These are phyloP conservation scores for Peribatodes rhomboidaria DNA, from an alignment of 2,888 invertebrate genomes.

Conservation along the genomic window DNA sequence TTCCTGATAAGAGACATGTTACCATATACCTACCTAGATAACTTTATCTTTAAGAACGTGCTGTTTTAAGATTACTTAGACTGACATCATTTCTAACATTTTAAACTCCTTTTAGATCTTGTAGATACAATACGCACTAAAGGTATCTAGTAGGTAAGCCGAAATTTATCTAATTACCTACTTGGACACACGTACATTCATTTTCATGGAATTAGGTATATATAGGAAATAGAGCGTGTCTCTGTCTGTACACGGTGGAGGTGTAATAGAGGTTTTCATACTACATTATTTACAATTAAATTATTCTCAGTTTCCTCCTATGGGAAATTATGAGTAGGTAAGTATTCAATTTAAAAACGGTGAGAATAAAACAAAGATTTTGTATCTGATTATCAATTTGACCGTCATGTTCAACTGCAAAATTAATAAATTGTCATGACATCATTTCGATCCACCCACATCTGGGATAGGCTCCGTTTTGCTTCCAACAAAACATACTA, in stretches of 20 bases:
- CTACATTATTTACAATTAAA: too few species aligned
- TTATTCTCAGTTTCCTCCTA: too few species aligned
- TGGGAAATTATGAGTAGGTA: too few species aligned
- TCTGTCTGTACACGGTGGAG: not conserved
- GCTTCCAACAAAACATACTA: not conserved
- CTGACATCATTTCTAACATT: slow-evolving; percentile 14
- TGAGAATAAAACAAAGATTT: not conserved
- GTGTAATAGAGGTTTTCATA: not conserved
- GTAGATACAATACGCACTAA: slow-evolving; percentile 6
- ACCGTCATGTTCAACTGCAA: not conserved
- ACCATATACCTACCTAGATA: slow-evolving; percentile 11
- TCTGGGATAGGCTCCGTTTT: slow-evolving; percentile 1
- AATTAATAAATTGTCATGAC: slow-evolving; percentile 8
- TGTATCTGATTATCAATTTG: not conserved
- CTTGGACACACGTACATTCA: slow-evolving; percentile 15
- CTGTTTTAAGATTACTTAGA: slow-evolving; percentile 15
- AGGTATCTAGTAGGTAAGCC: not conserved
- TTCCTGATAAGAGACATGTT: slow-evolving; percentile 19
- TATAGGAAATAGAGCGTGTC: slow-evolving; percentile 7
- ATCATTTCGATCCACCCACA: slow-evolving; percentile 8
- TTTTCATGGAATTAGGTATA: slow-evolving; percentile 13
- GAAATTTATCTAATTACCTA: slow-evolving; percentile 22
- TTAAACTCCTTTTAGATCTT: slow-evolving; percentile 4
- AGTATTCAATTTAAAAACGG: not conserved
- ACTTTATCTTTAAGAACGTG: slow-evolving; percentile 30